phyloP scores from a whole-genome alignment of 2,797 vertebrate genomes.

The Danio choprae region DNA sequence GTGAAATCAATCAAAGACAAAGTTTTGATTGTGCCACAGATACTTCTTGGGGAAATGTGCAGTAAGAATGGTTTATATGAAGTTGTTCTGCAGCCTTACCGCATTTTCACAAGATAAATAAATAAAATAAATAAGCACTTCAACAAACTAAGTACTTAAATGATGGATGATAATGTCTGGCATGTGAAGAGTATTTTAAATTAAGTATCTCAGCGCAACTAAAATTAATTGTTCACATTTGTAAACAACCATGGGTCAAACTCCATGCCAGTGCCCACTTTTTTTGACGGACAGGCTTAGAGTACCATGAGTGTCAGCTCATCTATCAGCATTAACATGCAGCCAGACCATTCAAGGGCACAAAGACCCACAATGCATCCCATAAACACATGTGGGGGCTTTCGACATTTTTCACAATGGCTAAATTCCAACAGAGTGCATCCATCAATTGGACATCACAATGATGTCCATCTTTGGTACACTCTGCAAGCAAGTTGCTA shows the following conservation, averaged over 20 bases:
- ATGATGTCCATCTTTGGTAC: constrained; percentile 25
- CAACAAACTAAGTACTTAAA: background rate
- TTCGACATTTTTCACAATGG: constrained; percentile 52
- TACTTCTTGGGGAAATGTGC: background rate
- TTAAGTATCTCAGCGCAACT: background rate
- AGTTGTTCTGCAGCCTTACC: background rate
- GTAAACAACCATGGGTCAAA: constrained; percentile 34
- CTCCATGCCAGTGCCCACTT: constrained; percentile 21
- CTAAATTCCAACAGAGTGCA: constrained; percentile 43
- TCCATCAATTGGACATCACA: constrained; percentile 52
- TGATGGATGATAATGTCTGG: constrained; percentile 29
- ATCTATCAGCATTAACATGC: constrained; percentile 59
- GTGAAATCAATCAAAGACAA: background rate
- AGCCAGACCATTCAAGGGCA: constrained; percentile 50
- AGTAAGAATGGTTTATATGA: background rate
- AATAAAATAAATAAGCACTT: background rate
- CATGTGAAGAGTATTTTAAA: background rate
- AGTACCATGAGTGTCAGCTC: constrained; percentile 49
- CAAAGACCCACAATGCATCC: constrained; percentile 40
- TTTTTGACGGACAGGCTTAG: constrained; percentile 44
- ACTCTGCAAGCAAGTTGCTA: constrained; percentile 17
- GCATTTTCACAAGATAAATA: background rate
- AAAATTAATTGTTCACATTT: constrained; percentile 24
- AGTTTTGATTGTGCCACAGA: background rate
- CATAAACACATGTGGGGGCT: constrained; percentile 38